These are phyloP conservation scores for Lochmaea crataegi DNA, from an alignment of 2,888 invertebrate genomes.

Conservation along the genomic window DNA sequence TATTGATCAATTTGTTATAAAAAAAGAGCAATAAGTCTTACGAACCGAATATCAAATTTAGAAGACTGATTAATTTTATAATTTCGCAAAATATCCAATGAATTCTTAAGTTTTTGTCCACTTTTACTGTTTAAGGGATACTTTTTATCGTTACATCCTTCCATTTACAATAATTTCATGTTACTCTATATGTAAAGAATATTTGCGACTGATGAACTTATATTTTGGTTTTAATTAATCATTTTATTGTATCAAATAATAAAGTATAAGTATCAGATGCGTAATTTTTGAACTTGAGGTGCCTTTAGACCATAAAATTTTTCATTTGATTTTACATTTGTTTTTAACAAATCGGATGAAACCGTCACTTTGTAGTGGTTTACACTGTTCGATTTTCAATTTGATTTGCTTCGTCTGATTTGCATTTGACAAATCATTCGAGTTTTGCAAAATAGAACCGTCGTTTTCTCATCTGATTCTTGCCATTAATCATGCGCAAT, in stretches of 20 bases:
- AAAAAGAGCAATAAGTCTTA: constrained; percentile 5
- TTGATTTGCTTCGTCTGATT: no score
- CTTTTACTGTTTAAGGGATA: not conserved
- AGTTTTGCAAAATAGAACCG: no score
- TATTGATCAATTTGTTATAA: not conserved
- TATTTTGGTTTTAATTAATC: not conserved
- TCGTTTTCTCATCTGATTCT: no score
- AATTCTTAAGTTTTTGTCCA: not conserved
- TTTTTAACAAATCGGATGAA: no score
- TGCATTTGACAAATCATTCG: no score
- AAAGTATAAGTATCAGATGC: not conserved
- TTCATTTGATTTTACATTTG: no score
- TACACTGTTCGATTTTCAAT: no score
- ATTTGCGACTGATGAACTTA: not conserved
- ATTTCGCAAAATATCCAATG: constrained; percentile 7
- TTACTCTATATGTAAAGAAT: not conserved
- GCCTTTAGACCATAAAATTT: no score
- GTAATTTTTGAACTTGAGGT: not conserved
- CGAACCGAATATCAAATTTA: constrained; percentile 21
- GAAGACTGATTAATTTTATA: constrained; percentile 29
- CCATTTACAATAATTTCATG: not conserved
- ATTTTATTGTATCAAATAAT: not conserved
- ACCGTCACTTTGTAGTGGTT: no score
- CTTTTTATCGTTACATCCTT: constrained; percentile 4
- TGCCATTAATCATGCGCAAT: no score